A percentile compares a stretch with the other conserved stretches of the same genome.
These are phyloP conservation scores for Coleophora flavipennella DNA, from an alignment of 2,888 invertebrate species.

Conservation along the genomic window DNA sequence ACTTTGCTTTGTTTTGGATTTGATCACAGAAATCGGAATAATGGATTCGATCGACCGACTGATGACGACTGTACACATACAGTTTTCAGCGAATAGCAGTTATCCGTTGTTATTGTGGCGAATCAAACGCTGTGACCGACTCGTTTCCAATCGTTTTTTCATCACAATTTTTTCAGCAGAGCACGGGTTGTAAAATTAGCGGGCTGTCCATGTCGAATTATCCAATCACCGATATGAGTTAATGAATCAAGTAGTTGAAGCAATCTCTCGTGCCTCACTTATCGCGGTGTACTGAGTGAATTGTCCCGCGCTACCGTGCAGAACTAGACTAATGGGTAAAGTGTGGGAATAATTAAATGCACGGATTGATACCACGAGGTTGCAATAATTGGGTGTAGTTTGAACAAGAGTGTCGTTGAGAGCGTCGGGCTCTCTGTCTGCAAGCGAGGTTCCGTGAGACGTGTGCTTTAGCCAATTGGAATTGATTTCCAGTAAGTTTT, in stretches of 20 bases:
- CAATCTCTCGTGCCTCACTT: constrained; percentile 8
- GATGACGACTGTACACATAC: too few species aligned
- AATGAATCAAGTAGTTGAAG: constrained; percentile 13
- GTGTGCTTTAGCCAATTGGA: too few species aligned
- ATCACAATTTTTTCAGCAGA: background rate
- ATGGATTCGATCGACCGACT: too few species aligned
- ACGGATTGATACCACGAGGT: constrained; percentile 5
- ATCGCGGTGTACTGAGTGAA: constrained; percentile 16
- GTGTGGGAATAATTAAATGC: constrained; percentile 14
- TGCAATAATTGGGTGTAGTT: too few species aligned
- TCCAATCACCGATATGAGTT: constrained; percentile 19
- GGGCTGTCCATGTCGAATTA: constrained; percentile 17
- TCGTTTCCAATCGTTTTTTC: background rate
- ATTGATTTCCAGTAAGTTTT: too few species aligned
- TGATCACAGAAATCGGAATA: too few species aligned
- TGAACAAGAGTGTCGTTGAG: too few species aligned
- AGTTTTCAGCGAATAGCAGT: too few species aligned
- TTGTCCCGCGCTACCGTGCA: constrained; percentile 14
- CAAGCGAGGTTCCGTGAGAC: too few species aligned
- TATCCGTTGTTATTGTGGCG: background rate
- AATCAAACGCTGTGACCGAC: background rate
- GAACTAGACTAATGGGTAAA: constrained; percentile 5
- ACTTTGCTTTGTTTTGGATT: too few species aligned
- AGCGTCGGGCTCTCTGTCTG: too few species aligned
- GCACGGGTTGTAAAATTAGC: constrained; percentile 1